Conservation (phyloP, 1,140 invertebrate genomes). For the Macrocentrus cingulum region DNA sequence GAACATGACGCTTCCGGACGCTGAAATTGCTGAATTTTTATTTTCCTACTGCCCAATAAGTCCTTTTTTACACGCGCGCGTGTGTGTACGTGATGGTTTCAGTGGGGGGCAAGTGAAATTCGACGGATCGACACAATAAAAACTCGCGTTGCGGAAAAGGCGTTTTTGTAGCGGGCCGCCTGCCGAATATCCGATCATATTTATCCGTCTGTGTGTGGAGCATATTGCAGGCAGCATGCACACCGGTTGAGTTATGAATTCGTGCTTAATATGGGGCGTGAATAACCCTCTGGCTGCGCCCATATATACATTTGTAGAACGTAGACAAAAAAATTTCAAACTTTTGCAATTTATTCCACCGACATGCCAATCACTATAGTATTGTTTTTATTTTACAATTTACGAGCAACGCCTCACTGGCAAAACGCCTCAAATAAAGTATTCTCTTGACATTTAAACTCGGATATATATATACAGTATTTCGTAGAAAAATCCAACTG, state of each 20-base stretch:
- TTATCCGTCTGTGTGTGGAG: constrained; percentile 21
- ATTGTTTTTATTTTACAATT: too few relatives aligned
- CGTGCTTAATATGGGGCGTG: constrained; percentile 20
- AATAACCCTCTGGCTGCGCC: constrained; percentile 20
- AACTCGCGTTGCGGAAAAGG: constrained; percentile 19
- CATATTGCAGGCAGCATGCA: constrained; percentile 17
- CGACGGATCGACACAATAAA: constrained; percentile 23
- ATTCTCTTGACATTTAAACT: too few relatives aligned
- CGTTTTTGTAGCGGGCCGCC: constrained; percentile 18
- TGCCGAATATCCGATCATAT: constrained; percentile 27
- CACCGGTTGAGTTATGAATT: constrained; percentile 31
- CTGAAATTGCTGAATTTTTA: not conserved
- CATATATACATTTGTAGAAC: not conserved
- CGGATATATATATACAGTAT: too few relatives aligned
- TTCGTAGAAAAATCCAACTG: too few relatives aligned
- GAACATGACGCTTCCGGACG: too few relatives aligned
- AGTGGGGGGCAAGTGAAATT: not conserved
- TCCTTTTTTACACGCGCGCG: not conserved
- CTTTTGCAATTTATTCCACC: too few relatives aligned
- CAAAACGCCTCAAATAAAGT: too few relatives aligned
- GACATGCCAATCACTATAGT: too few relatives aligned
- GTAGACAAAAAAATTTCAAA: too few relatives aligned
- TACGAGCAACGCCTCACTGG: too few relatives aligned
- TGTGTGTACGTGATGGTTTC: not conserved
- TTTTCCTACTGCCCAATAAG: not conserved